Evolutionary conservation across 2,113 vertebrate species (phyloP), one percentile per base, ranked within the genome.

Genomic region (Catharus minimus): DNA sequence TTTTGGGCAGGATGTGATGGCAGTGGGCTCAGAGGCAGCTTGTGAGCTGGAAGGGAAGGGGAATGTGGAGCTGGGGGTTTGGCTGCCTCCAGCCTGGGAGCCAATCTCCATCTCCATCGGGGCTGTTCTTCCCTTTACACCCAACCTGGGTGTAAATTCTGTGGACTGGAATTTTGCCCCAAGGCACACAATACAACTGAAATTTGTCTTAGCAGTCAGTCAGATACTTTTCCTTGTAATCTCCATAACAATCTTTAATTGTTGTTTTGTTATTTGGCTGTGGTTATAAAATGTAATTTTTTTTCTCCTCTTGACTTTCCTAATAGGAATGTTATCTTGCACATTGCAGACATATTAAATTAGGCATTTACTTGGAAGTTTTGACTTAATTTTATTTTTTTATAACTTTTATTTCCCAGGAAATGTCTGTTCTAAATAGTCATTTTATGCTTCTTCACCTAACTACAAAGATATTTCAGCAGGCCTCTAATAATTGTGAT

Each of bases 161-260:
- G 23, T 41, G 41, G 77, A 52, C 65, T 94, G 83, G 66, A 93
- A 78, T 86, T 84, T 84, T 92, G 53, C 74, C 86, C 15, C 78
- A 20, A 38, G 77, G 73, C 1, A 2, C 7, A 0, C 55, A 27
- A 11, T 21, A 24, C 11, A 67, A 32, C 10, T 0, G 1, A 64
- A 71, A 84, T 79, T 56, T 41, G 49, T 78, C 38, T 41, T 38
- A 57, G 64, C 43, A 86, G 52, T n/a, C 67, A 58, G 43, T 52
- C 36, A 58, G 30, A n/a, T 86, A 53, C 44, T 88, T 74, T 81
- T 12, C 18, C 4, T 67, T 36, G 20, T 49, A 86, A 41, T 78
- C 80, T 82, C 80, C 36, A 11, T 65, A 77, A 57, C 50, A 32
- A 50, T 86, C 69, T 88, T 76, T 94, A 90, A 83, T 83, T 83